A percentile compares a stretch with the other conserved stretches of the same genome.
Evolutionary conservation across 2,113 vertebrate genomes (phyloP).

Genomic region (Urocynchramus pylzowi): DNA sequence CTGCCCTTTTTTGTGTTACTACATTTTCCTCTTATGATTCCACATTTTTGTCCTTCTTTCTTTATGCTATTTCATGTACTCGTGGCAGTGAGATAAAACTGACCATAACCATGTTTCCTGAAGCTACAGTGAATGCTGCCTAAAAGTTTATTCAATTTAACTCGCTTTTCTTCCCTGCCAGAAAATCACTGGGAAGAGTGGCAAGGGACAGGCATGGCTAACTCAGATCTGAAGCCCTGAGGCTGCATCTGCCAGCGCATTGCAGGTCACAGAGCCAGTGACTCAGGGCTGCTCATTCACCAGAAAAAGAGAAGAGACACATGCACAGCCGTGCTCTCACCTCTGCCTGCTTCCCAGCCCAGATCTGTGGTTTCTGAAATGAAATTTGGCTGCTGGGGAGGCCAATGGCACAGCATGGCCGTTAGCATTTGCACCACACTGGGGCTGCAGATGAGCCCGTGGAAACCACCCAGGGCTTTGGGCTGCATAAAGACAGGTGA

Average conservation of each 20-base stretch:
- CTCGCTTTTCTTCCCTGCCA: background rate
- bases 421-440: fast-evolving
- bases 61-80: background rate
- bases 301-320: background rate
- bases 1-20: background rate
- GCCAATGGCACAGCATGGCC: background rate
- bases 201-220: fast-evolving
- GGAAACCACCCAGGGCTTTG: background rate
- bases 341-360: background rate
- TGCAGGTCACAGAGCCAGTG: background rate
- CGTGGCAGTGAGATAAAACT: background rate
- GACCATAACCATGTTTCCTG: background rate
- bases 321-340: fast-evolving
- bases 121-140: background rate
- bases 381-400: background rate
- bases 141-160: background rate
- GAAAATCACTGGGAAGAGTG: background rate
- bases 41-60: background rate
- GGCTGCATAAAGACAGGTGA: background rate
- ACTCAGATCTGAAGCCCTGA: background rate
- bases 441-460: fast-evolving
- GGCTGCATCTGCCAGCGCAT: background rate
- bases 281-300: background rate
- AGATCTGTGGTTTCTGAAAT: background rate
- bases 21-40: background rate